A percentile compares a stretch with the other conserved stretches of the same genome.
These are phyloP conservation scores for Syrrhaptes paradoxus DNA, from an alignment of 2,113 vertebrate species.

Conservation along the genomic window DNA sequence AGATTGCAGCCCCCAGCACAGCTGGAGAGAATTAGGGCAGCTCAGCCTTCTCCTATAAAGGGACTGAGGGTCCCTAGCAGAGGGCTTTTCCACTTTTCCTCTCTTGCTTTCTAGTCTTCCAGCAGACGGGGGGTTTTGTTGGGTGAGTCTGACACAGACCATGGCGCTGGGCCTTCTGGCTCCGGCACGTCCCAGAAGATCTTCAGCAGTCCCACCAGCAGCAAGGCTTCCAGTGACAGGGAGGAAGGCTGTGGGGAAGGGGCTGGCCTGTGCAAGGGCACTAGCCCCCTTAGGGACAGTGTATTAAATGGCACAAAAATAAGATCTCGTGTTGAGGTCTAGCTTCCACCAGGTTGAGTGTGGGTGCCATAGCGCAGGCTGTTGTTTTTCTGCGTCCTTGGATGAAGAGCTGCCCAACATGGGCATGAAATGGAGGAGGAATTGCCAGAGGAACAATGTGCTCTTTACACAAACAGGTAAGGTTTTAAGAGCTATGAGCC, in stretches of 20 bases:
- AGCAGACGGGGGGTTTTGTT: background rate
- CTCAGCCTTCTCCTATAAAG: background rate
- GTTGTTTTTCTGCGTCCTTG: background rate
- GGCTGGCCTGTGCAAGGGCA: background rate
- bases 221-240: background rate
- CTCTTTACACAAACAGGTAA: background rate
- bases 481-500: background rate
- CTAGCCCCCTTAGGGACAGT: accelerated
- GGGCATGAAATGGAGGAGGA: background rate
- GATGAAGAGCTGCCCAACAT: background rate
- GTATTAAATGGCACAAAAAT: no score
- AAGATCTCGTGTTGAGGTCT: background rate
- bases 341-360: background rate
- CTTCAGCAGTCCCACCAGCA: background rate
- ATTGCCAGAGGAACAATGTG: accelerated
- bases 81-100: accelerated
- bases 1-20: background rate
- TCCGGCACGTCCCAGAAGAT: accelerated
- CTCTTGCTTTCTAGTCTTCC: background rate
- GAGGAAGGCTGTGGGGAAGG: background rate
- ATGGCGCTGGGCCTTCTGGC: background rate
- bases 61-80: accelerated
- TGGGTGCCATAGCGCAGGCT: background rate
- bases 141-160: background rate
- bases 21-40: background rate